phyloP scores from a whole-genome alignment of 2,888 invertebrate species.

The Drosophila phalerata region DNA sequence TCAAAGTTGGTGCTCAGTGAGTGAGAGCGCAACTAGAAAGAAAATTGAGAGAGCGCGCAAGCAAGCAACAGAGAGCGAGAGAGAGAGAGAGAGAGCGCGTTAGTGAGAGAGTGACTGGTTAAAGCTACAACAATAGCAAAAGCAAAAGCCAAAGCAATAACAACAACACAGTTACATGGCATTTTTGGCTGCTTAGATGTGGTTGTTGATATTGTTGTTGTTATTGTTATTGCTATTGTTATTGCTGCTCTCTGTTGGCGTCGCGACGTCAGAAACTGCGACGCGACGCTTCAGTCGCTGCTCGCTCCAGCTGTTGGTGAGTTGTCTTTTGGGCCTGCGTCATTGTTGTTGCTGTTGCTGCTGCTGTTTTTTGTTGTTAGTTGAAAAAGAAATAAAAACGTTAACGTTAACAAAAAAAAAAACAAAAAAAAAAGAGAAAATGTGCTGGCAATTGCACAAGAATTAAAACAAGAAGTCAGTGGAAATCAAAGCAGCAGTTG shows the following conservation, averaged over 20 bases:
- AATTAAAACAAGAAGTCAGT: constrained; percentile 6
- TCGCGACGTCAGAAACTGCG: constrained; percentile 15
- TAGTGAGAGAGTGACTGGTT: constrained; percentile 37
- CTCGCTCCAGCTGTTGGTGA: constrained; percentile 71
- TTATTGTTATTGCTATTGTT: constrained; percentile 25
- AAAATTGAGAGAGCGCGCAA: constrained; percentile 8
- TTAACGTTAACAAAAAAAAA: constrained; percentile 1
- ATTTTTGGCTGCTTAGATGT: constrained; percentile 47
- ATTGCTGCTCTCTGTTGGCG: constrained; percentile 23
- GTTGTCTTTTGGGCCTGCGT: constrained; percentile 50
- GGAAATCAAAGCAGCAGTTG: not conserved
- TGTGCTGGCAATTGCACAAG: constrained; percentile 64
- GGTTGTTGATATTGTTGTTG: constrained; percentile 42
- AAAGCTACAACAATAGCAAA: constrained; percentile 22
- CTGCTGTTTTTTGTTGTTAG: constrained; percentile 23
- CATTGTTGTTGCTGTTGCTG: constrained; percentile 11
- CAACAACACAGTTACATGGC: constrained; percentile 41
- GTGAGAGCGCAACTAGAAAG: constrained; percentile 4
- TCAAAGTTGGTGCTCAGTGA: constrained; percentile 6
- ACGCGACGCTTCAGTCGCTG: constrained; percentile 60
- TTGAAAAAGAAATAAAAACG: constrained; percentile 18
- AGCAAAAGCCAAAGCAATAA: constrained; percentile 21
- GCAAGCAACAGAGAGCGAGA: not conserved
- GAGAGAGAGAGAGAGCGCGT: constrained; percentile 13
- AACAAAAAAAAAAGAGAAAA: constrained; percentile 63